Evolutionary conservation across 1,140 invertebrate species (phyloP).

Genomic region (Tribolium castaneum): DNA sequence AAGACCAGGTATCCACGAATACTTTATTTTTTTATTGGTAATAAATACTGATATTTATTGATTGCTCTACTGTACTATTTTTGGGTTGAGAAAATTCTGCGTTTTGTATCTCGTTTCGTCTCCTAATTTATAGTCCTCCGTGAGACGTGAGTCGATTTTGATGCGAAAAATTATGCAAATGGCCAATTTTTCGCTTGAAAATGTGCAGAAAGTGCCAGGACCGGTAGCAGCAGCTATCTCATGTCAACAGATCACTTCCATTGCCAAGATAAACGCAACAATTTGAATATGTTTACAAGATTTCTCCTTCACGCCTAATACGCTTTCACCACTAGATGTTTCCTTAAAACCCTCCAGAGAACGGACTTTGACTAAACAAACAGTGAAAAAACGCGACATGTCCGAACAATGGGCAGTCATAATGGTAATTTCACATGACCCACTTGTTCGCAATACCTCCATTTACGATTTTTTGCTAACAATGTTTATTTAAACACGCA

Average conservation of each 20-base stretch:
- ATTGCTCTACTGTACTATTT: no score
- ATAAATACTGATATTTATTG: no score
- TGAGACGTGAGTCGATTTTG: background rate
- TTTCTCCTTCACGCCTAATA: constrained; percentile 23
- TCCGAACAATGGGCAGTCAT: constrained; percentile 36
- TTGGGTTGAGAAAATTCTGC: no score
- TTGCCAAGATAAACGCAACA: constrained; percentile 9
- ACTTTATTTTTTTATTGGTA: no score
- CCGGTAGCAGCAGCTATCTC: background rate
- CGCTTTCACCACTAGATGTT: constrained; percentile 25
- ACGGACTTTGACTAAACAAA: background rate
- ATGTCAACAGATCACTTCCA: background rate
- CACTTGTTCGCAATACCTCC: constrained; percentile 22
- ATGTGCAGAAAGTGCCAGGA: background rate
- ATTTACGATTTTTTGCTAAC: background rate
- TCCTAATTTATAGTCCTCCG: no score
- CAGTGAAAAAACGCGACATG: background rate
- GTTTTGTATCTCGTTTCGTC: no score
- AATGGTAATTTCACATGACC: constrained; percentile 34
- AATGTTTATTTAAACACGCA: constrained; percentile 16
- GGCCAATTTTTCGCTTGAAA: background rate
- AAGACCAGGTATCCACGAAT: no score
- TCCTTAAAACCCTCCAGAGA: constrained; percentile 12
- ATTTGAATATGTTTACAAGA: constrained; percentile 29
- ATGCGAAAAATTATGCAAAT: background rate